Evolutionary conservation across 2,888 invertebrate genomes (phyloP), one percentile per base, ranked within the genome.

Genomic region (Drosophila birchii): DNA sequence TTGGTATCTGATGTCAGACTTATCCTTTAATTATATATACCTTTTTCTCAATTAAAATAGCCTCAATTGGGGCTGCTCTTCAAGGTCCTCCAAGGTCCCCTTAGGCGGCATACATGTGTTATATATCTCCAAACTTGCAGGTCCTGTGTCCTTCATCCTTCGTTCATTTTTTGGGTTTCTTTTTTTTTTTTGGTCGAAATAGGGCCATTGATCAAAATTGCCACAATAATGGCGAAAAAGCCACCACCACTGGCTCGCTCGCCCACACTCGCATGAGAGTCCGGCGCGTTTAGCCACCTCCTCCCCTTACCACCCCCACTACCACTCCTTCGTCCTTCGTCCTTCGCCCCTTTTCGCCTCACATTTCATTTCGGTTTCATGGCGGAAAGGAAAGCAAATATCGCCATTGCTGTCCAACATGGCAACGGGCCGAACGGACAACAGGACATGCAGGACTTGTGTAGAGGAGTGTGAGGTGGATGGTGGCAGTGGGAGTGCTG

Each of bases 201-300:
- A 77, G 83, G 90, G 82, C 87, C 88, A 88, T 88, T 88, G 88
- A 88, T 88, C 89, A 90, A 91, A 90, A 89, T 83, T 90, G 90
- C 79, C 80, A 90, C 90, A 90, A 88, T 90, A 90, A 90, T 91
- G 91, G 90, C 91, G 89, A 88, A 91, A 90, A 90, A 88, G 80
- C 90, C 75, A 82, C 80, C 86, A 86, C 51, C 51, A 36, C 29
- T 43, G 36, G 56, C 56, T 32, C 36, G 38, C 43, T 45, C 45
- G 47, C 44, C 55, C 34, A 43, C 66, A 59, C 20, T 54, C 18
- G 55, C 60, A 44, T 39, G 32, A 55, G 57, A 41, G 60, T 61
- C 60, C 60, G 39, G 60, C 60, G 23, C 32, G 59, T 34, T 59
- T 54, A 23, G 54, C 41, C 54, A 51, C 18, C 36, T 38, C 45